Base-by-base conservation (phyloP, 1,140 invertebrate species). In the Drosophila ercepeae region DNA sequence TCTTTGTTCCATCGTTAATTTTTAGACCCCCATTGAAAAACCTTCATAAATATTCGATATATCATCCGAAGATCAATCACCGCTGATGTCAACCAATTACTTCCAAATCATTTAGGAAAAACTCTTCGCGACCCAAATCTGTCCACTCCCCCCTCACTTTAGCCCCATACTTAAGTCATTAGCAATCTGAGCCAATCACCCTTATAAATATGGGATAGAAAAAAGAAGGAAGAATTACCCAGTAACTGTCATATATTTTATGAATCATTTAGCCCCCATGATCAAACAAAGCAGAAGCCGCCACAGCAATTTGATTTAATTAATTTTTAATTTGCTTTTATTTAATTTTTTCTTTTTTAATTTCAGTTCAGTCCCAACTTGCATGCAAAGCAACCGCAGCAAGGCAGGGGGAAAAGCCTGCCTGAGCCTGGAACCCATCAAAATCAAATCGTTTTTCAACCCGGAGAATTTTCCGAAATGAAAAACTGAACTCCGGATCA, bases 311-410 rank as follows among this genome's bases (percentile, higher is more conserved):
- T 84, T 81, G 54, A 76, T 76, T 86, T 86, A 84, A 84, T 84
- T 84, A 84, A 84, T 86, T 84, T 86, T 79, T 86, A 86, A 79
- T 79, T 86, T 53, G 73, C 72, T 86, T 79, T 75, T 79, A 81
- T 84, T 84, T 69, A 42, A 18, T 42, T 18, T 39, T 27, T 57
- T 39, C 23, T 57, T 68, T 58, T 58, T 49, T n/a, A 63, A 64
- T 46, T 54, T 49, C 29, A 21, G 60, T 63, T 55, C 67, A n/a
- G n/a, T 57, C 25, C 19, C 54, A 75, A 59, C 71, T 60, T 52
- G 61, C 60, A 84, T 73, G 81, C 67, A 84, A 86, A 81, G 72
- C 57, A 63, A 72, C 32, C 51, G 51, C 60, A 74, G 44, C 42
- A n/a, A 29, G 16, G 46, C 7, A 21, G 21, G n/a, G n/a, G n/a